A percentile compares a stretch with the other conserved stretches of the same genome.
Evolutionary conservation across 1,140 invertebrate species (phyloP).

Genomic region (Drosophila repleta): DNA sequence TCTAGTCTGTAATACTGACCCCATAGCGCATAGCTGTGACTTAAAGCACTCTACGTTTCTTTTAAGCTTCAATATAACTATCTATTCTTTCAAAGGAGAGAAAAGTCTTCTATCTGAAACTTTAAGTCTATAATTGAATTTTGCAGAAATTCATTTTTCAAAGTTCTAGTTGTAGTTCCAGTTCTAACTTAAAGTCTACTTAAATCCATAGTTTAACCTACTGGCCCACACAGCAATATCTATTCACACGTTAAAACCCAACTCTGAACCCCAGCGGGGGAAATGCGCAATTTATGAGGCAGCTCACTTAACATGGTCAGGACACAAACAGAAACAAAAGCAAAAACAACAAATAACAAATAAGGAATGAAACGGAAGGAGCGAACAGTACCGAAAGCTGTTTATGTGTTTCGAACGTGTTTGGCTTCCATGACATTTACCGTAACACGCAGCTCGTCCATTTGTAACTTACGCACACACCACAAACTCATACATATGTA

Average conservation of each 20-base stretch:
- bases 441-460: conserved; percentile 53
- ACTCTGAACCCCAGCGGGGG: conserved; percentile 12
- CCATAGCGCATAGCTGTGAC: too few species aligned
- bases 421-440: conserved; percentile 47
- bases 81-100: too few species aligned
- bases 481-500: neutral
- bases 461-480: conserved; percentile 38
- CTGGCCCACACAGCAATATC: conserved; percentile 7
- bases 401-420: conserved; percentile 77
- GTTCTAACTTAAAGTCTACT: conserved; percentile 1
- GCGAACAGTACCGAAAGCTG: conserved; percentile 61
- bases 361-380: conserved; percentile 1
- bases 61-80: too few species aligned
- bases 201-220: conserved; percentile 25
- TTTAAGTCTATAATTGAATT: too few species aligned
- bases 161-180: too few species aligned
- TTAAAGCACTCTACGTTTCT: too few species aligned
- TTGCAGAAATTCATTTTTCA: too few species aligned
- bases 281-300: conserved; percentile 71
- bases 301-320: conserved; percentile 53
- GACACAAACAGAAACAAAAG: conserved; percentile 2
- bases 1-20: too few species aligned
- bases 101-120: too few species aligned
- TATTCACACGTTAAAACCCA: conserved; percentile 31
- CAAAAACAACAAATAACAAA: neutral